phyloP scores from a whole-genome alignment of 2,797 vertebrate genomes.

The Chanos chanos region DNA sequence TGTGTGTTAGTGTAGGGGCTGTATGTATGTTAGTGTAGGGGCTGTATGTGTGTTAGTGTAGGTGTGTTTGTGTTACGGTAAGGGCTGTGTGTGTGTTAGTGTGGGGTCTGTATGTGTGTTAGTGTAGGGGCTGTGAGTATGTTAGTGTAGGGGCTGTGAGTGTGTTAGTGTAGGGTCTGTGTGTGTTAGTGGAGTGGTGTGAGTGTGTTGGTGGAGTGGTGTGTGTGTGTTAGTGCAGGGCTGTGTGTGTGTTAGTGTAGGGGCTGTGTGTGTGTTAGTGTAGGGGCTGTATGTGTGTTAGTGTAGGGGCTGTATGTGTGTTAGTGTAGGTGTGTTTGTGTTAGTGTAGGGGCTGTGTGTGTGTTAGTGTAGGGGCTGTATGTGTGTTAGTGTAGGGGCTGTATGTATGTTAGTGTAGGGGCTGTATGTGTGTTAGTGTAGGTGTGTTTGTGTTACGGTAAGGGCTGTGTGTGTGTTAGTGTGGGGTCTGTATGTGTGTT shows the following conservation, averaged over 20 bases:
- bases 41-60: background rate
- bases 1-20: conserved; percentile 50
- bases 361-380: conserved; percentile 7
- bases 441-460: background rate
- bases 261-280: conserved; percentile 34
- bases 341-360: conserved; percentile 18
- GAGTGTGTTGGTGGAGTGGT: no score
- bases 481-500: conserved; percentile 37
- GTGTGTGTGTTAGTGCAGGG: background rate
- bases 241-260: conserved; percentile 46
- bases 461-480: background rate
- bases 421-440: background rate
- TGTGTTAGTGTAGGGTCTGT: background rate
- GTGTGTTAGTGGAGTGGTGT: no score
- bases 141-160: conserved; percentile 21
- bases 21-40: conserved; percentile 26
- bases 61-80: no score
- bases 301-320: background rate
- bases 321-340: no score
- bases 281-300: conserved; percentile 1
- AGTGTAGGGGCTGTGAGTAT: conserved; percentile 41
- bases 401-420: conserved; percentile 26
- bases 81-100: background rate
- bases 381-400: conserved; percentile 49
- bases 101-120: conserved; percentile 37